Base-by-base conservation (phyloP, 2,797 vertebrate species). In the Pantherophis alleghaniensis region DNA sequence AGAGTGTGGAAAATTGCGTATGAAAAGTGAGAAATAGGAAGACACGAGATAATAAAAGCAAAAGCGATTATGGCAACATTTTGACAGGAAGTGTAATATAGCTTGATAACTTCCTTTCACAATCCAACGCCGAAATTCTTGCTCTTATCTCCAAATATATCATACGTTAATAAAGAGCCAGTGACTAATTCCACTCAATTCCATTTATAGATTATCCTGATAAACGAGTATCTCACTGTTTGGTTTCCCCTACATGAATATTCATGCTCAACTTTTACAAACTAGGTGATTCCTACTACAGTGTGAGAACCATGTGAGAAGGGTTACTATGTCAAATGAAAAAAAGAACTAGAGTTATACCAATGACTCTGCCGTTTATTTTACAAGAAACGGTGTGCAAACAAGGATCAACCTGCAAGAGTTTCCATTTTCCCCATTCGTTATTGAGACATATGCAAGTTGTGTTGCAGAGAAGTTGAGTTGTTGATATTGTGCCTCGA, bases 201-300 rank as follows among this genome's bases (percentile, higher is more conserved):
- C 94, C 2, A 90, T 56, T 61, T 94, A 9, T 93, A 90, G 90
- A 87, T n/a, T 51, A 59, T n/a, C 88, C 12, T 0, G 1, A 69
- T 87, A 89, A 92, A 92, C 91, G 59, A 22, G 86, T 7, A 13
- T 47, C 69, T 66, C 90, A 57, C 7, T 63, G 92, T 60, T 69
- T 13, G 20, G 88, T 24, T 47, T 12, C 74, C 37, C 37, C 20
- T 90, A 16, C 92, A 95, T 96, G 91, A 94, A 96, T 92, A 94
- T 51, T 92, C 61, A 60, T 22, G 79, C 32, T 88, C 94, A 92
- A 1, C 91, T 93, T 95, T 94, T 88, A 87, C 86, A 60, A 60
- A 42, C 90, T 94, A 26, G 90, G 24, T 91, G 55, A 57, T 37
- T 89, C 26, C 26, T 86, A 32, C 63, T 26, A 51, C 12, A 18